phyloP scores from a whole-genome alignment of 2,113 vertebrate genomes.

The Callorhinus ursinus region DNA sequence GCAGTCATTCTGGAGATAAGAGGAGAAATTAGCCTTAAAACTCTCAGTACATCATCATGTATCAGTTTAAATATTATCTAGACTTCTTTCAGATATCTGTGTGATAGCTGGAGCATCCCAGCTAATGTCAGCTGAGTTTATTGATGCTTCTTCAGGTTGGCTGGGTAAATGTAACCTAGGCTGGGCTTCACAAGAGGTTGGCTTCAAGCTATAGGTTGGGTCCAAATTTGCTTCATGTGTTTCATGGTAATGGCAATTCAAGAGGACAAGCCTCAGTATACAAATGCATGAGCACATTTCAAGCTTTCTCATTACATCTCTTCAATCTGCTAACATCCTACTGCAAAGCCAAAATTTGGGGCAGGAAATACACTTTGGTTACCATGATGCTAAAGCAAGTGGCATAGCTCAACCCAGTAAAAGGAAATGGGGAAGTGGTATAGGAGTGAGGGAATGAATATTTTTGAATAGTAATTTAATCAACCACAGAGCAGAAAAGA shows the following conservation, averaged over 20 bases:
- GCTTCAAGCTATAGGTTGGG: not conserved
- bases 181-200: not conserved
- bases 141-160: not conserved
- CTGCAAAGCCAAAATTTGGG: not conserved
- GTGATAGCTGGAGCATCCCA: not conserved
- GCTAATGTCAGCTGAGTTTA: not conserved
- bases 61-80: not conserved
- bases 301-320: not conserved
- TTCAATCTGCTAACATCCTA: accelerated
- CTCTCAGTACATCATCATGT: not conserved
- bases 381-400: not conserved
- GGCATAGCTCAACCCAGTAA: not conserved
- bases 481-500: not conserved
- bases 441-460: not conserved
- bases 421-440: not conserved
- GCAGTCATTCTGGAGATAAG: not conserved
- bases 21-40: not conserved
- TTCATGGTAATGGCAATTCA: not conserved
- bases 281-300: not conserved
- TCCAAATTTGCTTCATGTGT: not conserved
- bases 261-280: not conserved
- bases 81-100: not conserved
- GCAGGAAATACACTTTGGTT: not conserved
- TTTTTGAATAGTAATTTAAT: conserved; percentile 2
- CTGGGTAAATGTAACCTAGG: not conserved